Conservation (phyloP, 2,797 vertebrate species). For the Triplophysa bombifrons region DNA sequence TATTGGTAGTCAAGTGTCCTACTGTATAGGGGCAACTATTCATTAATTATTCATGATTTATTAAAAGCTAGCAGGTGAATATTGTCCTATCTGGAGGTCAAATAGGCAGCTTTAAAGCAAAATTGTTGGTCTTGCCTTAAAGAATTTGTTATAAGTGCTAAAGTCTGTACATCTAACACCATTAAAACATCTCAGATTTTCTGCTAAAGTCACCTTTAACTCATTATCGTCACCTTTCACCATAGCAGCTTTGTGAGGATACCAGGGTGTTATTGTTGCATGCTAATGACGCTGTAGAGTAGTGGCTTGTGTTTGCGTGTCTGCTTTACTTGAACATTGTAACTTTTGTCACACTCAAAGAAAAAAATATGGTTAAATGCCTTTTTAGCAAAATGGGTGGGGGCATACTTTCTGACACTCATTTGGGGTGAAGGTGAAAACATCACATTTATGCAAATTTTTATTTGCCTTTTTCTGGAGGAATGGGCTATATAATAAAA, state of each 20-base stretch:
- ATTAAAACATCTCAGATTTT: conserved; percentile 1
- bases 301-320: conserved; percentile 66
- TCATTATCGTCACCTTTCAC: conserved; percentile 38
- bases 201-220: not conserved
- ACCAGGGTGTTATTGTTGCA: conserved; percentile 62
- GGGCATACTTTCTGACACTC: not conserved
- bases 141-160: not conserved
- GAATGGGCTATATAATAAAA: not conserved
- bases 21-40: not conserved
- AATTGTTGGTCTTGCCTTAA: not conserved
- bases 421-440: not conserved
- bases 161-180: not conserved
- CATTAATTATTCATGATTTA: not conserved
- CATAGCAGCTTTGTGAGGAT: conserved; percentile 63
- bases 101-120: not conserved
- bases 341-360: conserved; percentile 20
- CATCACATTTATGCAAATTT: not conserved
- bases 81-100: not conserved
- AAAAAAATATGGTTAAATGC: conserved; percentile 20
- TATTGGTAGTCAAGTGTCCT: not conserved
- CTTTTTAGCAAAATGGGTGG: not conserved
- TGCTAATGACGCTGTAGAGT: conserved; percentile 74
- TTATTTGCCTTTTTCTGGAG: not conserved
- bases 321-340: conserved; percentile 11
- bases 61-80: not conserved